Evolutionary conservation across 2,888 invertebrate genomes (phyloP).

Genomic region (Reticulitermes lucifugus): DNA sequence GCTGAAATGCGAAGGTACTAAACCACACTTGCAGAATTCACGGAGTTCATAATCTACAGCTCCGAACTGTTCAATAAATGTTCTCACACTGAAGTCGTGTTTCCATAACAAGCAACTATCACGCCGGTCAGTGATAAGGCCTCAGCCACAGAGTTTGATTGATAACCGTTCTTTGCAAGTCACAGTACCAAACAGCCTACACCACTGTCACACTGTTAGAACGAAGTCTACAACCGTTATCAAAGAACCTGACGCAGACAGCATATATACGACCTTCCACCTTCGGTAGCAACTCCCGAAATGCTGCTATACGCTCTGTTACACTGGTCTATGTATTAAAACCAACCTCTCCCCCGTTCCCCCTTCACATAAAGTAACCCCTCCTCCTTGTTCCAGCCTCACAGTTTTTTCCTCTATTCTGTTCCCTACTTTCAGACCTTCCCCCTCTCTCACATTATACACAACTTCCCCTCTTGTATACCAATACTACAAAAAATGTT

Average conservation of each 20-base stretch:
- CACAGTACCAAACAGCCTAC: neutral
- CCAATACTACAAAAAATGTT: conserved; percentile 33
- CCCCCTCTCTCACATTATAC: conserved; percentile 51
- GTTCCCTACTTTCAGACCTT: conserved; percentile 54
- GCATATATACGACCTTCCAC: conserved; percentile 14
- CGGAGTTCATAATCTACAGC: conserved; percentile 5
- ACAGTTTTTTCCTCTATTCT: conserved; percentile 48
- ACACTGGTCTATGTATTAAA: conserved; percentile 44
- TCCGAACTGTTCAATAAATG: neutral
- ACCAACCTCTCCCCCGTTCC: conserved; percentile 54
- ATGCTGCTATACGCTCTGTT: conserved; percentile 38
- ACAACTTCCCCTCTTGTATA: conserved; percentile 47
- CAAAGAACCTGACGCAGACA: neutral
- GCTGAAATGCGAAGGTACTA: conserved; percentile 10
- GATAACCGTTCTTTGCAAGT: too few relatives aligned
- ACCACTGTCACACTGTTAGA: neutral
- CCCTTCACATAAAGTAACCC: conserved; percentile 47
- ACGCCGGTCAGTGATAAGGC: too few relatives aligned
- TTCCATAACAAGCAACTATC: neutral
- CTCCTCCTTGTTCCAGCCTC: conserved; percentile 32
- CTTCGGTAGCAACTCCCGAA: conserved; percentile 51
- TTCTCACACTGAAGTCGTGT: neutral
- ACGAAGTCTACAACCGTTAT: neutral
- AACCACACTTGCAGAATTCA: neutral
- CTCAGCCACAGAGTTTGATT: too few relatives aligned